These are phyloP conservation scores for Barypeithes pellucidus DNA, from an alignment of 2,888 invertebrate genomes.

Conservation along the genomic window DNA sequence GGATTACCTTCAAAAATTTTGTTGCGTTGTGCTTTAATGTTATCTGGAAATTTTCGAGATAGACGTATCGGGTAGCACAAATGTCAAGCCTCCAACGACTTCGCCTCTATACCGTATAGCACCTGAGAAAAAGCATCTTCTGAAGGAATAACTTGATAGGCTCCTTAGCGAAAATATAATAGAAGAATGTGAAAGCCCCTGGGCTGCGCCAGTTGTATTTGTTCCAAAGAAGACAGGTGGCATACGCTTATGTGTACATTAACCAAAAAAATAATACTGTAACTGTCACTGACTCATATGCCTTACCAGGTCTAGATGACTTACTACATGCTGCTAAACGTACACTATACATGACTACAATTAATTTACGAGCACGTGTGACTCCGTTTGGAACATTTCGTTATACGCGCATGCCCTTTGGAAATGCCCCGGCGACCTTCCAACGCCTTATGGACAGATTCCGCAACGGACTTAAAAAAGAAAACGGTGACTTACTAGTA, in stretches of 20 bases:
- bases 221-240: conserved; percentile 44
- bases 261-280: conserved; percentile 37
- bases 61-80: too few species aligned
- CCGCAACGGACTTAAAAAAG: conserved; percentile 34
- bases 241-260: conserved; percentile 38
- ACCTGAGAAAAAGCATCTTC: not conserved
- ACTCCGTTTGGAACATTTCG: conserved; percentile 49
- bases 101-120: conserved; percentile 14
- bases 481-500: conserved; percentile 31
- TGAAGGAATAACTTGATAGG: conserved; percentile 28
- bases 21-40: too few species aligned
- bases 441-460: conserved; percentile 56
- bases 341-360: conserved; percentile 16
- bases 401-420: conserved; percentile 54
- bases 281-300: conserved; percentile 36
- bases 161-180: conserved; percentile 41
- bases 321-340: conserved; percentile 41
- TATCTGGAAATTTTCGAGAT: too few species aligned
- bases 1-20: too few species aligned
- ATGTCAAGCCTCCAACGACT: too few species aligned
- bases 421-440: conserved; percentile 56
- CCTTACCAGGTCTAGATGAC: conserved; percentile 48
- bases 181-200: conserved; percentile 50
- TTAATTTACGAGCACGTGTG: conserved; percentile 31
- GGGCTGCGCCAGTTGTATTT: conserved; percentile 28